Percentiles rank a stretch among this genome's conserved stretches.
Conservation (phyloP, 2,113 vertebrate species). For the Tinamus guttatus region DNA sequence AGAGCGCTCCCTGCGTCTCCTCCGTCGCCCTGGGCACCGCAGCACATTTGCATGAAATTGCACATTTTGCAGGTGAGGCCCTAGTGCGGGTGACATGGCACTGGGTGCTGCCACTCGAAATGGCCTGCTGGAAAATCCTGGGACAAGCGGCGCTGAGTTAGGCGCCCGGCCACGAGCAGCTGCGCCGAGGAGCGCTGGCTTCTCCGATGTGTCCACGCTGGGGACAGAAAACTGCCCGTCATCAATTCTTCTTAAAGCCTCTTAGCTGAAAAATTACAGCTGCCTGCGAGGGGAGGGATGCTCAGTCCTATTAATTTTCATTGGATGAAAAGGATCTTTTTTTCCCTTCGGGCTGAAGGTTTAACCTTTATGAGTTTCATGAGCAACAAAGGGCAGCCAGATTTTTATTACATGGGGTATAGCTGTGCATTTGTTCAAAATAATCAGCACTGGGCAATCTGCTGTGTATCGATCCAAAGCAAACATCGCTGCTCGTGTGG, state of each 20-base stretch:
- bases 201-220: constrained; percentile 29
- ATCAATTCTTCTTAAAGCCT: constrained; percentile 50
- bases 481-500: constrained; percentile 30
- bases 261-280: constrained; percentile 42
- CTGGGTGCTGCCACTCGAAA: constrained; percentile 60
- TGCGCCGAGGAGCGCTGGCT: constrained; percentile 14
- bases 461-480: constrained; percentile 33
- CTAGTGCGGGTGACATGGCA: constrained; percentile 34
- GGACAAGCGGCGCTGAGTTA: constrained; percentile 59
- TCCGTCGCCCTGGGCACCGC: background rate
- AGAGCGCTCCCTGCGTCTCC: background rate
- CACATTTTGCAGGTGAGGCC: constrained; percentile 55
- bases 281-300: constrained; percentile 17
- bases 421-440: constrained; percentile 52
- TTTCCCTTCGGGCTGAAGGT: constrained; percentile 47
- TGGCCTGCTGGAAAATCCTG: constrained; percentile 43
- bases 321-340: background rate
- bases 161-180: constrained; percentile 34
- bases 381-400: constrained; percentile 36
- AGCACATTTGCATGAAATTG: constrained; percentile 31
- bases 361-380: constrained; percentile 58
- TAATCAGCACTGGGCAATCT: constrained; percentile 37
- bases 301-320: constrained; percentile 45
- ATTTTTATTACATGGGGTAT: constrained; percentile 36
- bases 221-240: constrained; percentile 57